Percentiles rank a stretch among this genome's conserved stretches.
Conservation (phyloP, 1,140 invertebrate species). For the Cydia splendana region DNA sequence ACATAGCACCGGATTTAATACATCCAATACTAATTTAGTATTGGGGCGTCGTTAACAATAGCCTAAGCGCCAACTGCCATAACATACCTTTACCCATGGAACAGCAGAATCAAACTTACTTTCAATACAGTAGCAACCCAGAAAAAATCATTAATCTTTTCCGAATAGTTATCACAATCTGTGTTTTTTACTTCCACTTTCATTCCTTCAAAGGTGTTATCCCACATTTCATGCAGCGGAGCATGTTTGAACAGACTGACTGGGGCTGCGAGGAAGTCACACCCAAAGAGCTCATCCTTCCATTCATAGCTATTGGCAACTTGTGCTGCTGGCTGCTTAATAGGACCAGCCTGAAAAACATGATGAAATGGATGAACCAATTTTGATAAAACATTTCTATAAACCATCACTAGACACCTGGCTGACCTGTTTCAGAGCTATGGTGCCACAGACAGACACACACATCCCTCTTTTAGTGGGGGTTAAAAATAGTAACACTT, state of each 20-base stretch:
- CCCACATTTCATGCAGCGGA: conserved; percentile 95
- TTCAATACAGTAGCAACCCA: conserved; percentile 97
- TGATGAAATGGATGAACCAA: conserved; percentile 32
- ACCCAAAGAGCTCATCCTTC: conserved; percentile 87
- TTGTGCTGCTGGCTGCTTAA: conserved; percentile 64
- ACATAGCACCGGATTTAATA: too few species aligned
- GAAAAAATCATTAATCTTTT: conserved; percentile 88
- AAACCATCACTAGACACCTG: too few species aligned
- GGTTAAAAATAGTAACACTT: too few species aligned
- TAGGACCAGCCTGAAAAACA: conserved; percentile 62
- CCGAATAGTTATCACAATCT: conserved; percentile 90
- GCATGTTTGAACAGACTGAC: conserved; percentile 96
- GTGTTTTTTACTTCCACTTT: conserved; percentile 97
- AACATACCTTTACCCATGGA: too few species aligned
- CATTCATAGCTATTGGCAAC: conserved; percentile 90
- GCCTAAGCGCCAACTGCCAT: too few species aligned
- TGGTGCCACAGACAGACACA: too few species aligned
- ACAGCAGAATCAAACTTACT: conserved; percentile 44
- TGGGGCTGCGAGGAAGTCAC: conserved; percentile 90
- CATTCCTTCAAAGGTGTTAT: conserved; percentile 95
- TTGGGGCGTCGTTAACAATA: too few species aligned
- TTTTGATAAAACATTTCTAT: background rate
- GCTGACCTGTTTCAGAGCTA: too few species aligned
- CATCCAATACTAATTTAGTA: too few species aligned
- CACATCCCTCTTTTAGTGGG: too few species aligned